Evolutionary conservation across 2,797 vertebrate genomes (phyloP), one percentile per base, ranked within the genome.

Genomic region (Chanos chanos): DNA sequence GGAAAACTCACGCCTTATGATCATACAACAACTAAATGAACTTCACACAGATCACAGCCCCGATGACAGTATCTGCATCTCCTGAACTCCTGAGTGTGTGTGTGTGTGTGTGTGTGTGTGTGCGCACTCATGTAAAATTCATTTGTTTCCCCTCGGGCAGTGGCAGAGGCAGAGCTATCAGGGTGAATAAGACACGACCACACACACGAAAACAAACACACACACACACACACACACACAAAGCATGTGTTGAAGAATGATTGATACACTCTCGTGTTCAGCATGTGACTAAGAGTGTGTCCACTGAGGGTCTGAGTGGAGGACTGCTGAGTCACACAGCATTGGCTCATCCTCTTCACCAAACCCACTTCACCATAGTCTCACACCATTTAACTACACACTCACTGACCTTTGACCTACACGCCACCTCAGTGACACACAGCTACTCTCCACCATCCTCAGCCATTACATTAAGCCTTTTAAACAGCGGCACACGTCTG

Each of bases 81-180:
- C 49, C 47, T 41, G 30, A 47, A 24, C 22, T 5, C 57, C 50
- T 18, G 58, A 15, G 66, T 37, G 49, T 18, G 50, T 44, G 21
- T 57, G 54, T 43, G 36, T 36, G 21, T 4, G 31, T 5, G 7
- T 7, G 31, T 19, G 13, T 47, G 16, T 12, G n/a, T 22, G 34
- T 5, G 47, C 36, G 12, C 22, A 15, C 28, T 36, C 44, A 61
- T 64, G 51, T 45, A 58, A 57, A 52, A 70, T 74, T 71, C 51
- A 64, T 67, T 19, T 47, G 40, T 13, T 31, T 36, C 39, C 28
- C 43, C 34, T 34, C 64, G 60, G 55, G 40, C 31, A 33, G 48
- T 31, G 22, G 45, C 28, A 44, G 22, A 19, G 40, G 31, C 5
- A 3, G 31, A 50, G 41, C 19, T n/a, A n/a, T n/a, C n/a, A n/a